phyloP scores from a whole-genome alignment of 2,888 invertebrate species.

The Yponomeuta sedellus region DNA sequence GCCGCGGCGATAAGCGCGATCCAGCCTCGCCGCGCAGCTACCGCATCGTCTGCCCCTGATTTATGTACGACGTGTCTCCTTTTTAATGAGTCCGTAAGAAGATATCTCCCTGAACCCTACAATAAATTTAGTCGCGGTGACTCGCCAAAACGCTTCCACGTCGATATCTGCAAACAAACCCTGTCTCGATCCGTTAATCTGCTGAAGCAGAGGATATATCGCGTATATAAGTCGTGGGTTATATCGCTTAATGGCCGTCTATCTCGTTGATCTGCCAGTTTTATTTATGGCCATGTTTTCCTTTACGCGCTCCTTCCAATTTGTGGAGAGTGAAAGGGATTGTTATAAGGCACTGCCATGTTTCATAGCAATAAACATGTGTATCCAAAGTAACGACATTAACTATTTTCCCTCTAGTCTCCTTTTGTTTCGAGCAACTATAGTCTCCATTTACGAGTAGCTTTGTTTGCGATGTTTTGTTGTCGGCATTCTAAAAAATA shows the following conservation, averaged over 20 bases:
- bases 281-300: slow-evolving; percentile 75
- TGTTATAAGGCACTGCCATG: slow-evolving; percentile 71
- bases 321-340: slow-evolving; percentile 76
- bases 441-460: slow-evolving; percentile 32
- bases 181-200: slow-evolving; percentile 69
- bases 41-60: slow-evolving; percentile 58
- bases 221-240: slow-evolving; percentile 69
- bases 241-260: slow-evolving; percentile 73
- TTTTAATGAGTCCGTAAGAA: slow-evolving; percentile 76
- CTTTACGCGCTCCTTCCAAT: slow-evolving; percentile 75
- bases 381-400: slow-evolving; percentile 72
- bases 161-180: slow-evolving; percentile 73
- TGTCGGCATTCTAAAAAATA: not conserved
- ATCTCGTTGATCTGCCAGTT: slow-evolving; percentile 74
- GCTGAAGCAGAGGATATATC: slow-evolving; percentile 61
- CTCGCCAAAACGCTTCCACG: slow-evolving; percentile 64
- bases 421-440: slow-evolving; percentile 43
- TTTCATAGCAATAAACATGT: slow-evolving; percentile 74
- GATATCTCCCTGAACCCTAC: slow-evolving; percentile 68
- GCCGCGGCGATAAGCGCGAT: slow-evolving; percentile 58
- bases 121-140: slow-evolving; percentile 68
- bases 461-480: slow-evolving; percentile 10
- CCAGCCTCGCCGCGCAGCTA: slow-evolving; percentile 29
- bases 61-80: slow-evolving; percentile 75
- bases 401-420: slow-evolving; percentile 53